phyloP scores from a whole-genome alignment of 2,113 vertebrate species.

The Rhipidura dahli region DNA sequence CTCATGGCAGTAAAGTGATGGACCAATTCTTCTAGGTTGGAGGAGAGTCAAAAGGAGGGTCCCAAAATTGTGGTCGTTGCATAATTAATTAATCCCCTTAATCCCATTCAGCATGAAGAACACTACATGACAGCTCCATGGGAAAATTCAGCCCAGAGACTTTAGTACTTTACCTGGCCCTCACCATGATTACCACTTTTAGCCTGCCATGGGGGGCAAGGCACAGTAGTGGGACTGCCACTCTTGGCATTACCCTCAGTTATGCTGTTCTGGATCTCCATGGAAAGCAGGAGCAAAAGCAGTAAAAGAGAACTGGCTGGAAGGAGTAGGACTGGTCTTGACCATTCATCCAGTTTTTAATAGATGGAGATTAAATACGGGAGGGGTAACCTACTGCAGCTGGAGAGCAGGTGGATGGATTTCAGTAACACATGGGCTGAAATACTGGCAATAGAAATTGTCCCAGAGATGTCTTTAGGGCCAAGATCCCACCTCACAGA shows the following conservation, averaged over 20 bases:
- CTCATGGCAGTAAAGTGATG: not conserved
- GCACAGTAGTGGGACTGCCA: accelerated
- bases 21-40: not conserved
- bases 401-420: not conserved
- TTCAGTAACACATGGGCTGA: not conserved
- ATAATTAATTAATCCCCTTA: not conserved
- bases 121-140: not conserved
- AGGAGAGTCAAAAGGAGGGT: not conserved
- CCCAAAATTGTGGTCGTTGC: not conserved
- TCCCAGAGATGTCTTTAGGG: not conserved
- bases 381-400: not conserved
- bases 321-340: not conserved
- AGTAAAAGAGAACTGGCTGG: no score
- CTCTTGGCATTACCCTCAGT: not conserved
- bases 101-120: not conserved
- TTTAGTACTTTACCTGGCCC: no score
- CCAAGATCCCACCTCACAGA: not conserved
- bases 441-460: not conserved
- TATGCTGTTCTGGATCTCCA: not conserved
- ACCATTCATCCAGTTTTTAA: not conserved
- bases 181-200: accelerated
- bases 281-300: not conserved
- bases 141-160: not conserved
- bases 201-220: accelerated
- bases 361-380: not conserved